Evolutionary conservation across 2,888 invertebrate genomes (phyloP).

Genomic region (Gymnocheta viridis): DNA sequence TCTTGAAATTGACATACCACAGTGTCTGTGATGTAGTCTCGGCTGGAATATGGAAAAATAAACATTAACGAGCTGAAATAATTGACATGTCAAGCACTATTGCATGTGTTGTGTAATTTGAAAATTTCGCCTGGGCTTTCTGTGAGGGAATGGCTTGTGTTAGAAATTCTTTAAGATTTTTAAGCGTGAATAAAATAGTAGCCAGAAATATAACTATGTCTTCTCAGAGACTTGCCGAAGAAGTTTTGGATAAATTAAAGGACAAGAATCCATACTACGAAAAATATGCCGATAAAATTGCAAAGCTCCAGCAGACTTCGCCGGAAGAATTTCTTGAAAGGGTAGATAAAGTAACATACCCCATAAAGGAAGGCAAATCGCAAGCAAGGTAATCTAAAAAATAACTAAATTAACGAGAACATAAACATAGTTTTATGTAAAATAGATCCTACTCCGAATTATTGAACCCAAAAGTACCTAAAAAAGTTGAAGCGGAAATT

Average conservation of each 20-base stretch:
- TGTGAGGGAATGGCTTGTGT: conserved; percentile 73
- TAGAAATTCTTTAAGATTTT: conserved; percentile 52
- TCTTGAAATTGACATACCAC: no score
- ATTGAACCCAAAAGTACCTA: conserved; percentile 85
- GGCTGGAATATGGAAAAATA: background rate
- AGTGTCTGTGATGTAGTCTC: conserved; percentile 9
- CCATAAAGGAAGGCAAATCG: conserved; percentile 77
- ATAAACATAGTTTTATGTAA: background rate
- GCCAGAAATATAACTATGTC: conserved; percentile 81
- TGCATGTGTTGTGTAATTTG: conserved; percentile 69
- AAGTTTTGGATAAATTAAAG: conserved; percentile 83
- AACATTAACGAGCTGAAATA: conserved; percentile 22
- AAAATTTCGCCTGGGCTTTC: conserved; percentile 6
- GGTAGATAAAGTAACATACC: conserved; percentile 83
- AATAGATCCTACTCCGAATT: conserved; percentile 85
- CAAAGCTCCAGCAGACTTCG: conserved; percentile 87
- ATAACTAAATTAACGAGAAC: background rate
- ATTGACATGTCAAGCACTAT: background rate
- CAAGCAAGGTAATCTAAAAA: conserved; percentile 74
- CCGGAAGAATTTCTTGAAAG: conserved; percentile 88
- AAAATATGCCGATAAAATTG: conserved; percentile 91
- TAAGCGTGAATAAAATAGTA: conserved; percentile 61
- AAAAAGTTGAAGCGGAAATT: conserved; percentile 76
- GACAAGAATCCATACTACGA: conserved; percentile 89
- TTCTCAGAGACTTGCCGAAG: conserved; percentile 81